Evolutionary conservation across 2,888 invertebrate species (phyloP).

Genomic region (Dasysyrphus albostriatus): DNA sequence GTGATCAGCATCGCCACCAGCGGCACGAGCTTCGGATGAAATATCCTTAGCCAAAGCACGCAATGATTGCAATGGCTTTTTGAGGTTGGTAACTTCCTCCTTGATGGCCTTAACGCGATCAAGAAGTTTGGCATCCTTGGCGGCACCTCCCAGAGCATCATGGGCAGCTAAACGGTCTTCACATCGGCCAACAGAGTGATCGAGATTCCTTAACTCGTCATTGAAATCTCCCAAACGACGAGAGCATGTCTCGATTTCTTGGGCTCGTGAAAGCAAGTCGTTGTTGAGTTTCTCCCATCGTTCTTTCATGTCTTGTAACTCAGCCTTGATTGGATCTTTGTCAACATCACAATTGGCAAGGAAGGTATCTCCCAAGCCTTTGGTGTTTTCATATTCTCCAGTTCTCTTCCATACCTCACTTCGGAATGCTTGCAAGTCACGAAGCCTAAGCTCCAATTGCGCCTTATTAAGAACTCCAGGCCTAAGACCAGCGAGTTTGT

Average conservation of each 20-base stretch:
- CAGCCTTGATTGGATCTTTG: constrained; percentile 93
- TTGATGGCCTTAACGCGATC: constrained; percentile 93
- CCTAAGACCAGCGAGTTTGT: constrained; percentile 90
- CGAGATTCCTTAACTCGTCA: constrained; percentile 93
- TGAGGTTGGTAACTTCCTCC: constrained; percentile 92
- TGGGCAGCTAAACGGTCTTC: constrained; percentile 91
- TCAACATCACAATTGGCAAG: constrained; percentile 95
- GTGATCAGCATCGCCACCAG: constrained; percentile 90
- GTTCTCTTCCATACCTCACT: constrained; percentile 97
- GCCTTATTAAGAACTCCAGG: constrained; percentile 93
- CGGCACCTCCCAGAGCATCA: constrained; percentile 89
- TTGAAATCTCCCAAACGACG: constrained; percentile 93
- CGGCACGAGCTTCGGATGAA: constrained; percentile 89
- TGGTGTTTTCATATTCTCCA: constrained; percentile 96
- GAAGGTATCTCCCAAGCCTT: constrained; percentile 94
- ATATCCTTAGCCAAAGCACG: constrained; percentile 89
- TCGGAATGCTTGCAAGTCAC: constrained; percentile 94
- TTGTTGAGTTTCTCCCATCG: constrained; percentile 97
- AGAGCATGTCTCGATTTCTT: constrained; percentile 89
- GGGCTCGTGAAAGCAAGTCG: constrained; percentile 85
- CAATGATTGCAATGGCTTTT: constrained; percentile 88
- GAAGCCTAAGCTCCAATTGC: constrained; percentile 94
- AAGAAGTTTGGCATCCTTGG: constrained; percentile 92
- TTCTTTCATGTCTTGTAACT: constrained; percentile 91
- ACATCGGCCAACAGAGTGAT: constrained; percentile 92